Percentiles rank a stretch among this genome's conserved stretches.
These are phyloP conservation scores for Leptinotarsa tumamoca DNA, from an alignment of 2,888 invertebrate species.

Conservation along the genomic window DNA sequence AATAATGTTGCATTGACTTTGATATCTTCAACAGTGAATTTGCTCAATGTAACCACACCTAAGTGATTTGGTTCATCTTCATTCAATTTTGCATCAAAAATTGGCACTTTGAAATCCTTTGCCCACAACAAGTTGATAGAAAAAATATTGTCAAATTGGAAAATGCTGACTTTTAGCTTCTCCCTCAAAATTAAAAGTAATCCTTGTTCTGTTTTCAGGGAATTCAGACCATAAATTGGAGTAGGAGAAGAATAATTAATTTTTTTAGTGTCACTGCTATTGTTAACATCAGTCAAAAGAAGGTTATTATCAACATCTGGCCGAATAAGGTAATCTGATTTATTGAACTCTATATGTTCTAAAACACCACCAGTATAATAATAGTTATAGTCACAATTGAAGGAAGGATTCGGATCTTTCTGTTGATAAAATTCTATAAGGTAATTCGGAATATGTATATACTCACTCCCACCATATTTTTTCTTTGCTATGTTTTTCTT, in stretches of 20 bases:
- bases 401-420: slow-evolving; percentile 45
- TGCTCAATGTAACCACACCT: slow-evolving; percentile 40
- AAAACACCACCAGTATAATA: slow-evolving; percentile 50
- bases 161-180: slow-evolving; percentile 38
- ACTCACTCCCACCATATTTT: slow-evolving; percentile 31
- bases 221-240: slow-evolving; percentile 41
- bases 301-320: slow-evolving; percentile 43
- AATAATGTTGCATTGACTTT: slow-evolving; percentile 36
- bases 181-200: slow-evolving; percentile 42
- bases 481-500: slow-evolving; percentile 37
- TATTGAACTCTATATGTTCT: slow-evolving; percentile 41
- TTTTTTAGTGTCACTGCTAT: slow-evolving; percentile 21
- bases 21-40: slow-evolving; percentile 45
- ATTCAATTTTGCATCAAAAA: slow-evolving; percentile 51
- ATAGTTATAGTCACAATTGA: slow-evolving; percentile 47
- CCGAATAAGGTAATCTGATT: slow-evolving; percentile 44
- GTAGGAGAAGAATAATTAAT: slow-evolving; percentile 27
- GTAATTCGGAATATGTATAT: slow-evolving; percentile 44
- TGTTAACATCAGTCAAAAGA: slow-evolving; percentile 35
- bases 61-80: slow-evolving; percentile 32
- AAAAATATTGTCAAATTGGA: slow-evolving; percentile 30
- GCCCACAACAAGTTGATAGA: slow-evolving; percentile 26
- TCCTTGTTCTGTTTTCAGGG: slow-evolving; percentile 29
- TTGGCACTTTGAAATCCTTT: slow-evolving; percentile 26
- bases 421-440: slow-evolving; percentile 45